Evolutionary conservation across 2,888 invertebrate genomes (phyloP).

Genomic region (Morpho deidamia): DNA sequence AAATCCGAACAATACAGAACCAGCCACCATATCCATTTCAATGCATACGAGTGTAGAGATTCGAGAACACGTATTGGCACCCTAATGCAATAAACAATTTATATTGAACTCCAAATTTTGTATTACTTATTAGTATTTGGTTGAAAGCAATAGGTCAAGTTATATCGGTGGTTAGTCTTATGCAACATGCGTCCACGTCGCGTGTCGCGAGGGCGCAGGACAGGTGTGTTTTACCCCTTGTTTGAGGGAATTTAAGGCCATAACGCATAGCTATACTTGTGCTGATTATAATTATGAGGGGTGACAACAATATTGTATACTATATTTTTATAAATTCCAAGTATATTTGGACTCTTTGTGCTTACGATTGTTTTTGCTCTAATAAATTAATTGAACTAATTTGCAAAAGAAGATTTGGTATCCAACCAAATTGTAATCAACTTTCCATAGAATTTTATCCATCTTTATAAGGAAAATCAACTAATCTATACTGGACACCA

Average conservation of each 20-base stretch:
- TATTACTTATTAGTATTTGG: conserved; percentile 10
- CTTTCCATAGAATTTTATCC: too few species aligned
- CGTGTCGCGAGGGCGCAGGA: conserved; percentile 71
- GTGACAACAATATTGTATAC: conserved; percentile 32
- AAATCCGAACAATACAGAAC: conserved; percentile 36
- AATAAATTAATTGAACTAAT: too few species aligned
- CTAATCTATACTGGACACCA: too few species aligned
- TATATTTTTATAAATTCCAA: too few species aligned
- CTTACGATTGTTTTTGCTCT: neutral
- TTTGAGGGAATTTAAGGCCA: conserved; percentile 64
- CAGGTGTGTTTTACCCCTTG: conserved; percentile 72
- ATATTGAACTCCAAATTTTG: conserved; percentile 29
- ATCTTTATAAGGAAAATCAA: too few species aligned
- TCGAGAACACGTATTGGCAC: conserved; percentile 48
- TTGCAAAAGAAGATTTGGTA: too few species aligned
- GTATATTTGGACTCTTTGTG: conserved; percentile 2
- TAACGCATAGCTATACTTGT: conserved; percentile 60
- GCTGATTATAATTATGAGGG: conserved; percentile 37
- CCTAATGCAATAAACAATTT: conserved; percentile 41
- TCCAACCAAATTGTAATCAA: too few species aligned
- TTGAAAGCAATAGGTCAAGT: conserved; percentile 35
- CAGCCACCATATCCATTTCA: conserved; percentile 58
- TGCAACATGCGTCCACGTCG: conserved; percentile 57
- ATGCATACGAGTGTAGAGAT: conserved; percentile 60
- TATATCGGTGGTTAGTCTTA: conserved; percentile 41